Evolutionary conservation across 2,113 vertebrate genomes (phyloP).

Genomic region (Peromyscus maniculatus): DNA sequence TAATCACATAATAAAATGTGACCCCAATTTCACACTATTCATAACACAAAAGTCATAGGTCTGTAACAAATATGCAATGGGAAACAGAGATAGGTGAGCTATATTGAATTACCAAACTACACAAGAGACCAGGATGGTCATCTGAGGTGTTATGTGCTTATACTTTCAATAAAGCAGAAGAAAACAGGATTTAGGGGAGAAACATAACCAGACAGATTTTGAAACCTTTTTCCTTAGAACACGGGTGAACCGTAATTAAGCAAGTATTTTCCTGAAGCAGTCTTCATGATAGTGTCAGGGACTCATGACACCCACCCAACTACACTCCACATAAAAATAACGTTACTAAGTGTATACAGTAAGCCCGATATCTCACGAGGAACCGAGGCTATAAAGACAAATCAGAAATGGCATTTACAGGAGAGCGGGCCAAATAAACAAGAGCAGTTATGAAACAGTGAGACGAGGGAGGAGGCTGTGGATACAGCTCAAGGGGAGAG

Average conservation of each 20-base stretch:
- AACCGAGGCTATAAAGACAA: background rate
- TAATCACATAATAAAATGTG: constrained; percentile 38
- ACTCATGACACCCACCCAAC: background rate
- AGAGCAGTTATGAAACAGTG: constrained; percentile 28
- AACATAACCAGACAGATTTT: background rate
- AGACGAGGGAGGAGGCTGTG: background rate
- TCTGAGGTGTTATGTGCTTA: background rate
- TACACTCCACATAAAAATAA: constrained; percentile 9
- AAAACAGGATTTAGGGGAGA: background rate
- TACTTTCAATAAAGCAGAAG: background rate
- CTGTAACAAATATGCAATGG: constrained; percentile 6
- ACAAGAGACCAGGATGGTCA: background rate
- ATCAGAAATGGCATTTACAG: background rate
- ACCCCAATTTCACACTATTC: background rate
- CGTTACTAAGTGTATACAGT: background rate
- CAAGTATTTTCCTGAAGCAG: background rate
- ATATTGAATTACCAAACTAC: background rate
- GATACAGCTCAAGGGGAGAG: background rate
- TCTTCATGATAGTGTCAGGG: background rate
- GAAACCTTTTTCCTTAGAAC: background rate
- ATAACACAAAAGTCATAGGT: background rate
- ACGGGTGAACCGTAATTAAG: background rate
- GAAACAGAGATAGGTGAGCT: background rate
- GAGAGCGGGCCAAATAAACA: background rate
- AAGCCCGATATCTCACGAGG: background rate